Percentiles rank a stretch among this genome's conserved stretches.
Evolutionary conservation across 2,888 invertebrate genomes (phyloP).

Genomic region (Limnephilus rhombicus): DNA sequence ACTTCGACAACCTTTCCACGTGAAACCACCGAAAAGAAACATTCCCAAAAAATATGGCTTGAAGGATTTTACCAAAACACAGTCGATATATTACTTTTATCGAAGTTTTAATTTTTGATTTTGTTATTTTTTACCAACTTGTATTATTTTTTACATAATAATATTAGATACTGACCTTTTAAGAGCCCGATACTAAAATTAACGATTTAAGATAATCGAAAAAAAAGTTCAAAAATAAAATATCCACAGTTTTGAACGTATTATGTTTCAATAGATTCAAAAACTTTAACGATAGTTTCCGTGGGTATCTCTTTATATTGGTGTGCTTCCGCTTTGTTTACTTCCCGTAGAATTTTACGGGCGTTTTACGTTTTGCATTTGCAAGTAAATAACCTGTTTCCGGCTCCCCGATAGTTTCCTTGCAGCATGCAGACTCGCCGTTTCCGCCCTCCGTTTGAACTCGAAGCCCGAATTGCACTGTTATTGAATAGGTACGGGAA

Average conservation of each 20-base stretch:
- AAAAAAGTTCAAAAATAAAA: background rate
- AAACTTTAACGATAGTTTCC: background rate
- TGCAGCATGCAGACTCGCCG: constrained; percentile 12
- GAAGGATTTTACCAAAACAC: too few relatives aligned
- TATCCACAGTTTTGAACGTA: too few relatives aligned
- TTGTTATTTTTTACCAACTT: too few relatives aligned
- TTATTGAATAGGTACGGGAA: background rate
- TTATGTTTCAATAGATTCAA: background rate
- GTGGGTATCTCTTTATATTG: background rate
- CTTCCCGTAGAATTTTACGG: background rate
- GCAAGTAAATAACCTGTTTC: constrained; percentile 18
- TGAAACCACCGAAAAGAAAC: too few relatives aligned
- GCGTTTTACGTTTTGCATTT: background rate
- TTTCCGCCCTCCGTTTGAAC: background rate
- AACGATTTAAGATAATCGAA: background rate
- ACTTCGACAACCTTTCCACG: too few relatives aligned
- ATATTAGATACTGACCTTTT: background rate
- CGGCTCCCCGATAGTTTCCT: background rate
- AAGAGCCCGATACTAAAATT: background rate
- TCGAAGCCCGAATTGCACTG: background rate
- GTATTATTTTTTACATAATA: too few relatives aligned
- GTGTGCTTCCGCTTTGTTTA: background rate
- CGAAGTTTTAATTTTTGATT: too few relatives aligned
- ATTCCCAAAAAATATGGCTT: too few relatives aligned
- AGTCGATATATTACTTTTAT: too few relatives aligned